Evolutionary conservation across 2,888 invertebrate species (phyloP).

Genomic region (Noctua pronuba): DNA sequence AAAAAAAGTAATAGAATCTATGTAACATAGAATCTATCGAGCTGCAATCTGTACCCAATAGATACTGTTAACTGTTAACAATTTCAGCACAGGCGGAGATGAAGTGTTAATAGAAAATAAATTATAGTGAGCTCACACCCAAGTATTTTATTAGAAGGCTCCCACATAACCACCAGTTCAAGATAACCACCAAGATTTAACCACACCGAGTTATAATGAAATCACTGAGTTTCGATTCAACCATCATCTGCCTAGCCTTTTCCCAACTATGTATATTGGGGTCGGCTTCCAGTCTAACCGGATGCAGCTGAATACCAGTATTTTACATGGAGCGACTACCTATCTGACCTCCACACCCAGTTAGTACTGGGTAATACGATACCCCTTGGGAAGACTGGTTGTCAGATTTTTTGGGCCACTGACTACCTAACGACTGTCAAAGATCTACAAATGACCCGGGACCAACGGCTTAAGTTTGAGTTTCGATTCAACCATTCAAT

Average conservation of each 20-base stretch:
- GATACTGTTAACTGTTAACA: slow-evolving; percentile 4
- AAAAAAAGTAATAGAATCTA: background rate
- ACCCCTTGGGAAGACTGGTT: too few relatives aligned
- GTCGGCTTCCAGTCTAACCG: too few relatives aligned
- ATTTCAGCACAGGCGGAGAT: slow-evolving; percentile 34
- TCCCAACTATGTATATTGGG: too few relatives aligned
- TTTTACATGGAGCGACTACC: too few relatives aligned
- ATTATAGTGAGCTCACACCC: slow-evolving; percentile 70
- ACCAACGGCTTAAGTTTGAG: too few relatives aligned
- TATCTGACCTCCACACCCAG: too few relatives aligned
- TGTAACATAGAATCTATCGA: background rate
- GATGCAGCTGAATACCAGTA: too few relatives aligned
- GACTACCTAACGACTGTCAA: too few relatives aligned
- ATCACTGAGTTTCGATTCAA: background rate
- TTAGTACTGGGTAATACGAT: too few relatives aligned
- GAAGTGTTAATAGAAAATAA: slow-evolving; percentile 73
- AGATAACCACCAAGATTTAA: slow-evolving; percentile 21
- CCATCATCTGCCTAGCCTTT: too few relatives aligned
- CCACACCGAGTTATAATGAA: slow-evolving; percentile 29
- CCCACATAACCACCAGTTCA: slow-evolving; percentile 15
- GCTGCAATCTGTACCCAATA: background rate
- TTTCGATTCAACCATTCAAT: background rate
- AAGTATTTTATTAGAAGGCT: slow-evolving; percentile 71
- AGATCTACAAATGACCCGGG: too few relatives aligned
- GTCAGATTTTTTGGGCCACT: too few relatives aligned